Evolutionary conservation across 1,140 invertebrate genomes (phyloP).

Genomic region (Babylonia areolata): DNA sequence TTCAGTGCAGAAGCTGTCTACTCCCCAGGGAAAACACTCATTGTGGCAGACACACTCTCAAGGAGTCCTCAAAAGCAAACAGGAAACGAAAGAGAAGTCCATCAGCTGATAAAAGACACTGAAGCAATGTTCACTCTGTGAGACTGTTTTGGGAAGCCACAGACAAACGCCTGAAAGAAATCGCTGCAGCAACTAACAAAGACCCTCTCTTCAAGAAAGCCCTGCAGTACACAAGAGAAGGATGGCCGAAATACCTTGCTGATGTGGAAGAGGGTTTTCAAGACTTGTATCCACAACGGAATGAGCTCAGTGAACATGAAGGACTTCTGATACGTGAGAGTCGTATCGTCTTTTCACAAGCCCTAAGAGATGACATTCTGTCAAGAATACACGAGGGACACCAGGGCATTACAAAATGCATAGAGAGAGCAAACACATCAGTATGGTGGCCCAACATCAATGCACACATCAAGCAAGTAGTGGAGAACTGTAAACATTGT

Average conservation of each 20-base stretch:
- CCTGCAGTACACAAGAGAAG: not conserved
- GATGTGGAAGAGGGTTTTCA: conserved; percentile 18
- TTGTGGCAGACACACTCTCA: not conserved
- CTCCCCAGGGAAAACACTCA: not conserved
- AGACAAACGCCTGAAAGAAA: not conserved
- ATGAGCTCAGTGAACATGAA: conserved; percentile 45
- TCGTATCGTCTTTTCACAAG: conserved; percentile 44
- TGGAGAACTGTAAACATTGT: conserved; percentile 3
- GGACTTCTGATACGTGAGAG: not conserved
- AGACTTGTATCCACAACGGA: conserved; percentile 45
- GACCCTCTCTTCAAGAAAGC: not conserved
- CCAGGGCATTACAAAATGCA: conserved; percentile 25
- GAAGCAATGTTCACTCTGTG: not conserved
- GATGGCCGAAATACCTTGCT: not conserved
- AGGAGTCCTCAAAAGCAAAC: not conserved
- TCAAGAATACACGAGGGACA: conserved; percentile 43
- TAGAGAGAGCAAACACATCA: conserved; percentile 20
- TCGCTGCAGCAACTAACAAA: not conserved
- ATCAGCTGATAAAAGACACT: not conserved
- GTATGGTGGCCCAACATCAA: not conserved
- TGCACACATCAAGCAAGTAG: not conserved
- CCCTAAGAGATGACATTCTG: conserved; percentile 23
- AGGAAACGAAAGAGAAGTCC: not conserved
- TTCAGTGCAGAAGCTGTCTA: not conserved
- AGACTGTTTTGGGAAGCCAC: not conserved